Conservation (phyloP, 92 coral and sea anemone species). For the Isaurus tuberculatus region DNA sequence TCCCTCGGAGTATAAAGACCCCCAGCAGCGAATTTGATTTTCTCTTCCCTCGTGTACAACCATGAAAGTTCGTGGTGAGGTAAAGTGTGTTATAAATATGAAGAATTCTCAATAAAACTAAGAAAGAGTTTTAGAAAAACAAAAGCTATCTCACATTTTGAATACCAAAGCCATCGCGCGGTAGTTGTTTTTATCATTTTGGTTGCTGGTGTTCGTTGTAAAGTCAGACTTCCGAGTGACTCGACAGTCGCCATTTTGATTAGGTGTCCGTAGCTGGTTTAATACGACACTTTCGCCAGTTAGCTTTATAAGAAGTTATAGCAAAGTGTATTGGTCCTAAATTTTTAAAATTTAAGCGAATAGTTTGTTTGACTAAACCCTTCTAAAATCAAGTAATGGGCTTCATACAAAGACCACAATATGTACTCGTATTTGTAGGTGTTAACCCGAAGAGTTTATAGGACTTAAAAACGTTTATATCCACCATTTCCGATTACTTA, state of each 20-base stretch:
- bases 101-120: conserved; percentile 2
- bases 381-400: not conserved
- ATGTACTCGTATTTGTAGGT: too few relatives aligned
- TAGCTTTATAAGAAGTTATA: not conserved
- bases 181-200: not conserved
- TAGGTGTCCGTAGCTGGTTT: not conserved
- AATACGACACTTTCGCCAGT: not conserved
- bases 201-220: not conserved
- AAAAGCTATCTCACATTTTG: not conserved
- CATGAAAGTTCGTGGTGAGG: conserved; percentile 99
- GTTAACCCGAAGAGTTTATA: too few relatives aligned
- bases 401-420: too few relatives aligned
- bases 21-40: conserved; percentile 80
- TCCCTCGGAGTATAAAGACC: conserved; percentile 69
- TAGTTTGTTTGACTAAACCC: not conserved
- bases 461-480: too few relatives aligned
- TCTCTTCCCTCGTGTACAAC: conserved; percentile 96
- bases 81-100: conserved; percentile 33
- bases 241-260: conserved; percentile 27
- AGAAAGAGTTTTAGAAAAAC: not conserved
- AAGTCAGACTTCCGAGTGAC: not conserved
- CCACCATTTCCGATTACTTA: too few relatives aligned
- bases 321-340: not conserved
- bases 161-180: not conserved
- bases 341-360: too few relatives aligned